These are phyloP conservation scores for Bombyx huttoni DNA, from an alignment of 2,888 invertebrate species.

Conservation along the genomic window DNA sequence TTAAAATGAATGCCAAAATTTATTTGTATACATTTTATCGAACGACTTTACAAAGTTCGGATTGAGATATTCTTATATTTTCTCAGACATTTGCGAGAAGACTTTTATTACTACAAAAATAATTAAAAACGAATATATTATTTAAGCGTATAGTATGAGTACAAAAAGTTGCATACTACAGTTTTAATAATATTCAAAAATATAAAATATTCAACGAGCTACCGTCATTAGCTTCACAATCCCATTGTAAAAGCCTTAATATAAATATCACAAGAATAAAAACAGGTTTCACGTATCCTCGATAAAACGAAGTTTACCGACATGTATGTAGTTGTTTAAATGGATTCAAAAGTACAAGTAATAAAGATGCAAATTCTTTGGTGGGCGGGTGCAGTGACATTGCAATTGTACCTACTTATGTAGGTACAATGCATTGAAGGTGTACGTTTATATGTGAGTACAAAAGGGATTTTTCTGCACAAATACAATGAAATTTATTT, in stretches of 20 bases:
- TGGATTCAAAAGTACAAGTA: constrained; percentile 17
- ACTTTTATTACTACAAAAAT: neutral
- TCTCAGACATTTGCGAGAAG: neutral
- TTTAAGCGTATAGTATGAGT: too few species aligned
- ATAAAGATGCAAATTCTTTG: constrained; percentile 38
- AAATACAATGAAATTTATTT: too few species aligned
- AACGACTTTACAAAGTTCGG: neutral
- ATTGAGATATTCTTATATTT: neutral
- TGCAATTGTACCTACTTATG: neutral
- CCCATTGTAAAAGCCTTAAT: neutral
- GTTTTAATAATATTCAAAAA: neutral
- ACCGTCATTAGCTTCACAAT: neutral
- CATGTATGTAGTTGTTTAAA: constrained; percentile 1
- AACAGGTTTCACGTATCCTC: neutral
- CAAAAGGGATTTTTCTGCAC: too few species aligned
- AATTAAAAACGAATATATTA: neutral
- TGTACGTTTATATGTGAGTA: too few species aligned
- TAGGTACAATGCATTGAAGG: neutral
- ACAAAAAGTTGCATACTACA: too few species aligned
- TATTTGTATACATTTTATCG: neutral
- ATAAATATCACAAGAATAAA: neutral
- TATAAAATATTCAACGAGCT: neutral
- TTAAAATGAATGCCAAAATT: neutral
- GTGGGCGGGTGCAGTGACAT: constrained; percentile 20
- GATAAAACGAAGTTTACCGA: constrained; percentile 3